Percentiles rank a stretch among this genome's conserved stretches.
These are phyloP conservation scores for Pseudopodoces humilis DNA, from an alignment of 2,113 vertebrate genomes.

Conservation along the genomic window DNA sequence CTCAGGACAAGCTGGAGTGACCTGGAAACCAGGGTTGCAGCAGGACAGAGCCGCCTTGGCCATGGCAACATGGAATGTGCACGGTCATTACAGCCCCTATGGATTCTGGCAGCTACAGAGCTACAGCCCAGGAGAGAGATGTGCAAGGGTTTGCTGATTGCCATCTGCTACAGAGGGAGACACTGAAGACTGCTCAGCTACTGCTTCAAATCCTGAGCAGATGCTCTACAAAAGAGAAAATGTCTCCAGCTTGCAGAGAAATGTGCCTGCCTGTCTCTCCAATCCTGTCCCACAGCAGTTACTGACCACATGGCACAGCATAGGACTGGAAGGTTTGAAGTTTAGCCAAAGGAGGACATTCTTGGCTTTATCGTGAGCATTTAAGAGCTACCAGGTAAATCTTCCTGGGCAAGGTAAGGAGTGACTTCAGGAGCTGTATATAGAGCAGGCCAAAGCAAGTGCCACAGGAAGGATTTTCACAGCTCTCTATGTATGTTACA, in stretches of 20 bases:
- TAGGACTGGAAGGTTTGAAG: conserved; percentile 49
- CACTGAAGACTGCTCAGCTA: not conserved
- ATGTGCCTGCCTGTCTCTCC: not conserved
- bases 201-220: not conserved
- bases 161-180: not conserved
- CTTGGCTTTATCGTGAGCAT: conserved; percentile 50
- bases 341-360: conserved; percentile 62
- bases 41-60: not conserved
- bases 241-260: not conserved
- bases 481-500: not conserved
- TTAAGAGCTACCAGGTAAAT: conserved; percentile 61
- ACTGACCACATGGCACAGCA: conserved; percentile 43
- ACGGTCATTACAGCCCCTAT: not conserved
- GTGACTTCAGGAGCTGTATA: conserved; percentile 42
- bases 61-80: accelerated
- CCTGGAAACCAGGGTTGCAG: not conserved
- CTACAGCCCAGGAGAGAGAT: not conserved
- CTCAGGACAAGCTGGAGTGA: not conserved
- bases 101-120: not conserved
- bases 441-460: not conserved
- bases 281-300: conserved; percentile 24
- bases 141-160: not conserved
- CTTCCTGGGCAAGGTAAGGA: conserved; percentile 42
- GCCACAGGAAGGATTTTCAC: not conserved
- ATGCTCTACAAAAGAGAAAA: not conserved